Evolutionary conservation across 2,888 invertebrate genomes (phyloP), one percentile per base, ranked within the genome.

Genomic region (Acronicta leporina): DNA sequence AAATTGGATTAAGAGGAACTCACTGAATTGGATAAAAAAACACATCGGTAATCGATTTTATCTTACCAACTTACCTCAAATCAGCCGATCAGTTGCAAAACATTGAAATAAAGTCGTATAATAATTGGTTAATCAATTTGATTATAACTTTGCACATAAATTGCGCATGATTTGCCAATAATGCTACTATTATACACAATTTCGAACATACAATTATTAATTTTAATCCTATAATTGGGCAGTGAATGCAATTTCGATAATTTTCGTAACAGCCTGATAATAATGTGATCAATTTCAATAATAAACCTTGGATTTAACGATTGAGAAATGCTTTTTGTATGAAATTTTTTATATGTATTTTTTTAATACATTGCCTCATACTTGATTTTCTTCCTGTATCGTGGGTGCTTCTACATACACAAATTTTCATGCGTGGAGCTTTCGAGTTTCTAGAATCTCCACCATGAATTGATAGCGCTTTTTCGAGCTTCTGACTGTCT

Each of bases 151-250:
- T 61, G 56, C 45, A n/a, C 38, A 60, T 47, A 54, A 61, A 57
- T 60, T 61, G 57, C 14, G 35, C 46, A 63, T 51, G 47, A 59
- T 63, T 69, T 52, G 44, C 11, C 50, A 69, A 68, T 54, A 69
- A 66, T 55, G 50, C 41, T n/a, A 55, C 30, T 35, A 65, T 61
- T 65, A 63, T 46, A 59, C 42, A 59, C 35, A 51, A 59, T 58
- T 65, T 57, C 60, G 52, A 55, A 48, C 54, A 30, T 10, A 42
- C 58, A 54, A 66, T 73, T 69, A 75, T 69, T 69, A 58, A 53
- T 73, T 64, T 62, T 58, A 58, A 66, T 62, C 35, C 46, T 14
- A 11, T 67, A 75, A 73, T 73, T 48, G 49, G 50, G 46, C 45
- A 25, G 41, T 45, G 49, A 15, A 52, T 49, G 62, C 62, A 61